Evolutionary conservation across 2,888 invertebrate genomes (phyloP).

Genomic region (Metopia argyrocephala): DNA sequence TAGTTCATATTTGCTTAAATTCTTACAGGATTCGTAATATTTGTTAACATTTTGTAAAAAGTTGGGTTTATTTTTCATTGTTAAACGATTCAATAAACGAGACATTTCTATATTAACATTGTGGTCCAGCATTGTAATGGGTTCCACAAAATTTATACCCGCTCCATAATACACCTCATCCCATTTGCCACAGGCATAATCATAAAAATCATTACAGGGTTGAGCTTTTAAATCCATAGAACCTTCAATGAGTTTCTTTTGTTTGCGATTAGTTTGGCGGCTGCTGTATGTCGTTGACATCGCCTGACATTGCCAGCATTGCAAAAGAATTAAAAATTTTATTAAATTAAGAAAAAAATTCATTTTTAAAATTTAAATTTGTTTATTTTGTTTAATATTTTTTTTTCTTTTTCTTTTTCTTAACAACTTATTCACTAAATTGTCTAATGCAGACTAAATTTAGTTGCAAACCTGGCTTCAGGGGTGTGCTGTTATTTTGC

Average conservation of each 20-base stretch:
- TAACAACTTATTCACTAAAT: conserved; percentile 19
- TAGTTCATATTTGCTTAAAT: conserved; percentile 37
- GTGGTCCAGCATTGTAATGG: conserved; percentile 58
- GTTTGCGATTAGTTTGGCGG: not conserved
- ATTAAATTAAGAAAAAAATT: not conserved
- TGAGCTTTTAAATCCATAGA: conserved; percentile 56
- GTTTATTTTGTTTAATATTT: no score
- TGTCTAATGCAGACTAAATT: conserved; percentile 9
- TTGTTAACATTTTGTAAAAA: conserved; percentile 50
- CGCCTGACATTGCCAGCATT: not conserved
- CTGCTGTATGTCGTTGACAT: not conserved
- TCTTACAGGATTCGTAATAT: conserved; percentile 62
- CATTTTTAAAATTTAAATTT: not conserved
- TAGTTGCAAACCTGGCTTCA: not conserved
- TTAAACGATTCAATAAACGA: conserved; percentile 37
- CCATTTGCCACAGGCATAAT: conserved; percentile 66
- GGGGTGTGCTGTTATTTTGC: not conserved
- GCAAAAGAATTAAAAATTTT: not conserved
- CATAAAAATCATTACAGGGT: conserved; percentile 64
- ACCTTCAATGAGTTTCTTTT: conserved; percentile 45
- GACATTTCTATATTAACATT: conserved; percentile 58
- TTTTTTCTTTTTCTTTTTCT: not conserved
- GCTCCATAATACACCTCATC: conserved; percentile 30
- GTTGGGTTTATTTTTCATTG: conserved; percentile 17
- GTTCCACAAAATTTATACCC: conserved; percentile 46